A percentile compares a stretch with the other conserved stretches of the same genome.
phyloP scores from a whole-genome alignment of 2,888 invertebrate species.

The Pyralis farinalis region DNA sequence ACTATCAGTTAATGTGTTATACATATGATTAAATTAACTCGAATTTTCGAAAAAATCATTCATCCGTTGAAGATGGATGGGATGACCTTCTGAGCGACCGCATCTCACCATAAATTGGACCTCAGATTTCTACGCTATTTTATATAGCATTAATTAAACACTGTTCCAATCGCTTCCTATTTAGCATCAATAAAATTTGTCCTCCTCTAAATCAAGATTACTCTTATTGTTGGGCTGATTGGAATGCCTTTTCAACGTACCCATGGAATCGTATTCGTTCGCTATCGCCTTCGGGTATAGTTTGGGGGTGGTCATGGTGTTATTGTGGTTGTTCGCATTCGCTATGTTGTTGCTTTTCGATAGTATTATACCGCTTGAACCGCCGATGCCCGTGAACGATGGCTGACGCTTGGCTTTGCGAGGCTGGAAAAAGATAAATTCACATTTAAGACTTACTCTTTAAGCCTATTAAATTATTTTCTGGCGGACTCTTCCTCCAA shows the following conservation, averaged over 20 bases:
- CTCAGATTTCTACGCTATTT: too few relatives aligned
- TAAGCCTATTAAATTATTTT: too few relatives aligned
- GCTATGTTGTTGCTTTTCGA: slow-evolving; percentile 81
- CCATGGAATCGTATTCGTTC: slow-evolving; percentile 88
- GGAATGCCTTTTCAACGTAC: slow-evolving; percentile 89
- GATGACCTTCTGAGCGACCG: too few relatives aligned
- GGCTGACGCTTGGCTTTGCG: slow-evolving; percentile 84
- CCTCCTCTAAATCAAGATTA: slow-evolving; percentile 83
- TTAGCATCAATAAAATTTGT: slow-evolving; percentile 82
- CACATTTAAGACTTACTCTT: too few relatives aligned
- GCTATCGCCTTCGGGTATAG: slow-evolving; percentile 85
- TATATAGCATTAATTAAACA: not conserved
- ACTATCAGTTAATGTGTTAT: too few relatives aligned
- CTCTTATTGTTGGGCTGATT: slow-evolving; percentile 84
- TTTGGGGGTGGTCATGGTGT: slow-evolving; percentile 81
- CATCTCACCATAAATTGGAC: too few relatives aligned
- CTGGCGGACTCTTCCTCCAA: too few relatives aligned
- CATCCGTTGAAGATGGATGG: too few relatives aligned
- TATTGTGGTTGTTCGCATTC: slow-evolving; percentile 83
- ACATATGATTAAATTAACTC: too few relatives aligned
- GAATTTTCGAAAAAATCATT: too few relatives aligned
- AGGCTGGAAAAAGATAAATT: slow-evolving; percentile 44
- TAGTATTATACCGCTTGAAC: slow-evolving; percentile 74
- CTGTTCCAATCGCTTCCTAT: not conserved
- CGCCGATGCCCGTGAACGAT: slow-evolving; percentile 83